Conservation (phyloP, 2,888 invertebrate species). For the Sycophila texana region DNA sequence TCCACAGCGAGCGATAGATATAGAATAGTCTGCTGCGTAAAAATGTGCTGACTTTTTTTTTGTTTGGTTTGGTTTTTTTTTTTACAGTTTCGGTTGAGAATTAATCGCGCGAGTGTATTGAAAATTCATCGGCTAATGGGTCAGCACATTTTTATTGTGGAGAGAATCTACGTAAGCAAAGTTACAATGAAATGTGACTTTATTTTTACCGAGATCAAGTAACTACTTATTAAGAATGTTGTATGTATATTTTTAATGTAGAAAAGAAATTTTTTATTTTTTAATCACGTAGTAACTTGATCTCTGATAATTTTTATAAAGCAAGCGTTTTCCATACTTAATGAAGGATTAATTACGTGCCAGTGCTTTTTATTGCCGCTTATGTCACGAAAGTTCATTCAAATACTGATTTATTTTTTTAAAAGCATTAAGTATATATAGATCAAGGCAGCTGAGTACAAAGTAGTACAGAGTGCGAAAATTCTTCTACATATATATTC, state of each 20-base stretch:
- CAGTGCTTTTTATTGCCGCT: slow-evolving; percentile 51
- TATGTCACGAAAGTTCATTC: slow-evolving; percentile 52
- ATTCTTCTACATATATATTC: too few species aligned
- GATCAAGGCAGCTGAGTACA: slow-evolving; percentile 29
- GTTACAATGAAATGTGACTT: slow-evolving; percentile 1
- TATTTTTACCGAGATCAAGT: slow-evolving; percentile 24
- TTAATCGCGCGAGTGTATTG: not conserved
- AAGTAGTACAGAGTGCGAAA: slow-evolving; percentile 13
- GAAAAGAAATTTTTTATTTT: not conserved
- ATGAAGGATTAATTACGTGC: slow-evolving; percentile 53
- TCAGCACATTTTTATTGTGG: slow-evolving; percentile 42
- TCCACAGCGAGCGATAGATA: too few species aligned
- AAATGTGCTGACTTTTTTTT: too few species aligned
- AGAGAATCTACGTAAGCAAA: slow-evolving; percentile 26
- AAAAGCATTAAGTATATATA: slow-evolving; percentile 43
- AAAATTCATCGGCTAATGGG: not conserved
- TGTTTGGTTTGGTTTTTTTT: too few species aligned
- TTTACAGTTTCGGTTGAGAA: too few species aligned
- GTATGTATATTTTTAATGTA: not conserved
- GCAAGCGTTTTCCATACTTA: slow-evolving; percentile 51
- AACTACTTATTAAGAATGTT: slow-evolving; percentile 5
- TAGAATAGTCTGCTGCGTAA: too few species aligned
- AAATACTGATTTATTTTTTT: slow-evolving; percentile 51
- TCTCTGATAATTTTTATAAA: slow-evolving; percentile 44
- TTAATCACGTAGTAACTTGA: slow-evolving; percentile 43